These are phyloP conservation scores for Phoenicopterus ruber DNA, from an alignment of 2,113 vertebrate genomes.

Conservation along the genomic window DNA sequence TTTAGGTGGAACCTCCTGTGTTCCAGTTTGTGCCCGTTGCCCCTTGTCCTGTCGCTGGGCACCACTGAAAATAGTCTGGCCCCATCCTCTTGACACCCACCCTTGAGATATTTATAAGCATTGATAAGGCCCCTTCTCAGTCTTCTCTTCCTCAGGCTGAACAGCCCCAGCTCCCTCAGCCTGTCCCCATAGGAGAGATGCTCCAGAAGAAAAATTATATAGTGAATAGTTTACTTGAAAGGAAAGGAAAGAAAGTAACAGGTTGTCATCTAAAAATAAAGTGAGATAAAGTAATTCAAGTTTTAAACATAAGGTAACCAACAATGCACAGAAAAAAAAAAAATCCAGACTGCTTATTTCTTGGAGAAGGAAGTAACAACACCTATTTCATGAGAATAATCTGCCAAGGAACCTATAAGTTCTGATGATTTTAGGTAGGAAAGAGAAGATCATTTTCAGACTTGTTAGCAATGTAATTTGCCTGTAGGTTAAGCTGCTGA, in stretches of 20 bases:
- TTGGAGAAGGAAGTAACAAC: not conserved
- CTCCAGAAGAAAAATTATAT: not conserved
- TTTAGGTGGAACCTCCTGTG: no score
- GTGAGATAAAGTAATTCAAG: not conserved
- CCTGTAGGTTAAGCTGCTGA: not conserved
- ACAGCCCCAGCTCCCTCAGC: no score
- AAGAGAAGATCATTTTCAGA: not conserved
- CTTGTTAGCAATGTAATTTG: conserved; percentile 3
- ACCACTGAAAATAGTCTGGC: no score
- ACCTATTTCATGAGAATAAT: not conserved
- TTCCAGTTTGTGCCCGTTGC: no score
- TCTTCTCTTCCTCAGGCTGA: no score
- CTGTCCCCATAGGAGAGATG: no score
- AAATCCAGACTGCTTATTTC: not conserved
- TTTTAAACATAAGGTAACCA: not conserved
- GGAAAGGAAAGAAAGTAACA: not conserved
- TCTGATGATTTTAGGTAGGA: not conserved
- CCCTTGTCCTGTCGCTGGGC: no score
- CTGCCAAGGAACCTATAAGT: not conserved
- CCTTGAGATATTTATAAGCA: no score
- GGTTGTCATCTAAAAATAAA: not conserved
- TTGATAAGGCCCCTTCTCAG: no score
- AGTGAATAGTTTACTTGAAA: not conserved
- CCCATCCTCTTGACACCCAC: no score
- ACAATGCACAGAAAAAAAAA: not conserved